These are phyloP conservation scores for Anthonomus grandis DNA, from an alignment of 1,140 invertebrate species.

Conservation along the genomic window DNA sequence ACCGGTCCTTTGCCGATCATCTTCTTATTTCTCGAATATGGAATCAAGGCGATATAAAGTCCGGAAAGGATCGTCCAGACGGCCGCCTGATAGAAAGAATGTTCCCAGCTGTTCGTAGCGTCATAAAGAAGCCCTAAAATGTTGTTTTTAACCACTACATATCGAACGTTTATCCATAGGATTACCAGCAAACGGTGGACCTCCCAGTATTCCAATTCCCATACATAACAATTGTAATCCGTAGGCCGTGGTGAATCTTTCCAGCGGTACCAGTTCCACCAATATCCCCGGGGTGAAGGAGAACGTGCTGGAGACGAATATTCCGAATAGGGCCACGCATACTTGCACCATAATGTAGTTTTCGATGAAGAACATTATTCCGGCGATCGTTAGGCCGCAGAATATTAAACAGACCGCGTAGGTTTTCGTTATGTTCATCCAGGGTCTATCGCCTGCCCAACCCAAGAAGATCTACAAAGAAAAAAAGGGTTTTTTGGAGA, in stretches of 20 bases:
- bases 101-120: conserved; percentile 64
- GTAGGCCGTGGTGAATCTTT: conserved; percentile 83
- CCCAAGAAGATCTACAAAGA: conserved; percentile 76
- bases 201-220: conserved; percentile 63
- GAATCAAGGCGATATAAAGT: conserved; percentile 64
- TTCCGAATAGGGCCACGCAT: conserved; percentile 68
- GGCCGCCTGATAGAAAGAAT: conserved; percentile 72
- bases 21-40: conserved; percentile 61
- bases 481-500: no score
- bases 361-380: conserved; percentile 66
- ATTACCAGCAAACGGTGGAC: conserved; percentile 59
- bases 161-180: no score
- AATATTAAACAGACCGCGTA: conserved; percentile 73
- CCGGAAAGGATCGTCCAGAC: conserved; percentile 75
- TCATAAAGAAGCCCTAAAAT: conserved; percentile 67
- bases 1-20: conserved; percentile 61
- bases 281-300: conserved; percentile 84
- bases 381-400: conserved; percentile 68
- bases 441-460: conserved; percentile 82
- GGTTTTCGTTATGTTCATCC: conserved; percentile 78
- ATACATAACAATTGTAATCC: conserved; percentile 82
- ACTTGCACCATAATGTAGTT: conserved; percentile 59
- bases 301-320: conserved; percentile 82
- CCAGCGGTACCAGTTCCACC: conserved; percentile 73
- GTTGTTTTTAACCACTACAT: conserved; percentile 6